Conservation (phyloP, 1,140 invertebrate species). For the Zaprionus kolodkinae region DNA sequence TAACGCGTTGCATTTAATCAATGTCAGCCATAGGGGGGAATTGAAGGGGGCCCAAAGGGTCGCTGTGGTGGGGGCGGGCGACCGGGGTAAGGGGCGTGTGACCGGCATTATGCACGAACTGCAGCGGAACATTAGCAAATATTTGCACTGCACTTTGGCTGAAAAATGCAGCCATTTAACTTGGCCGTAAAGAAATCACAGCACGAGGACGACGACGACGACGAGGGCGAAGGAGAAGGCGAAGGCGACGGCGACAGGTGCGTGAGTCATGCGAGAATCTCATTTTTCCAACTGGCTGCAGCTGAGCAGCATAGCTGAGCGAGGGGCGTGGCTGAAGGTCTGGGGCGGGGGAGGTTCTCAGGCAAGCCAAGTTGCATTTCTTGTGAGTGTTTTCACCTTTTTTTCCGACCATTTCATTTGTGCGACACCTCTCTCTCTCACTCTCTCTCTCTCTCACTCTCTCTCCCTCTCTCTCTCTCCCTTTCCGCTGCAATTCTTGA, state of each 20-base stretch:
- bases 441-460: not conserved
- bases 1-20: slow-evolving; percentile 65
- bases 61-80: not conserved
- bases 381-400: slow-evolving; percentile 2
- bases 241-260: slow-evolving; percentile 47
- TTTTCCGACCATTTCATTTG: slow-evolving; percentile 56
- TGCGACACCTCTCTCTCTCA: slow-evolving; percentile 28
- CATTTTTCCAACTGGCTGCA: slow-evolving; percentile 43
- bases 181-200: slow-evolving; percentile 20
- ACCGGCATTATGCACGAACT: slow-evolving; percentile 41
- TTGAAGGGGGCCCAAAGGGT: not conserved
- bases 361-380: slow-evolving; percentile 5
- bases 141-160: slow-evolving; percentile 60
- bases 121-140: slow-evolving; percentile 61
- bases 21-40: slow-evolving; percentile 39
- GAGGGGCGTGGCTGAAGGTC: not conserved
- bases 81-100: slow-evolving; percentile 9
- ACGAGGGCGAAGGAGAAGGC: too few relatives aligned
- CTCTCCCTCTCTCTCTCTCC: not conserved
- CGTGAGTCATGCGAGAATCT: slow-evolving; percentile 57
- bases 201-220: not conserved
- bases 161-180: slow-evolving; percentile 65
- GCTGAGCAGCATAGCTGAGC: not conserved
- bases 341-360: too few relatives aligned
- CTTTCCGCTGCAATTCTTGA: slow-evolving; percentile 40